Conservation (phyloP, 2,797 vertebrate genomes). For the Chelidonichthys spinosus region DNA sequence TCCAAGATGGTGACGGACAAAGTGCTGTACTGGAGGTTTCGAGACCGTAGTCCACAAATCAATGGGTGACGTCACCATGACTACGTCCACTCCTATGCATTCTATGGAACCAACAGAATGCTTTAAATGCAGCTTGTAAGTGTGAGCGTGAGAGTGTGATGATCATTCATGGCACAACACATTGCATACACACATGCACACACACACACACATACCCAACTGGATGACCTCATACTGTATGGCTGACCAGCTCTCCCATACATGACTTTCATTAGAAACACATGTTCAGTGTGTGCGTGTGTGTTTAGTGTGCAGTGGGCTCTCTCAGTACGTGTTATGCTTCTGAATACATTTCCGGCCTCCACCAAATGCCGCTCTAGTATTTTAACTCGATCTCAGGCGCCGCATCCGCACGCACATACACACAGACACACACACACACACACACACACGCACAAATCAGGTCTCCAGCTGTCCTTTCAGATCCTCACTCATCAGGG, state of each 20-base stretch:
- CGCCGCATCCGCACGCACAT: neutral
- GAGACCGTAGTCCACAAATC: too few species aligned
- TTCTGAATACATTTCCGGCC: slow-evolving; percentile 83
- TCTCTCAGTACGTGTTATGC: slow-evolving; percentile 71
- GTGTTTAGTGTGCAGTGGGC: slow-evolving; percentile 49
- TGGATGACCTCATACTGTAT: slow-evolving; percentile 73
- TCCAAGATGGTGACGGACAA: too few species aligned
- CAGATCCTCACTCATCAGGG: slow-evolving; percentile 14
- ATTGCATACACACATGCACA: slow-evolving; percentile 9
- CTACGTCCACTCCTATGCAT: too few species aligned
- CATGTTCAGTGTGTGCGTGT: slow-evolving; percentile 64
- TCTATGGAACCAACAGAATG: neutral
- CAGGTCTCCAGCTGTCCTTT: slow-evolving; percentile 20
- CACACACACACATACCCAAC: slow-evolving; percentile 34
- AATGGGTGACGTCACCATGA: too few species aligned
- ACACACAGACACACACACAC: neutral
- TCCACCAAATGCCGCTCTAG: slow-evolving; percentile 45
- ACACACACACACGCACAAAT: neutral
- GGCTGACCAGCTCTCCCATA: slow-evolving; percentile 72
- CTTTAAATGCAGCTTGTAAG: slow-evolving; percentile 31
- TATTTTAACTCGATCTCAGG: slow-evolving; percentile 51
- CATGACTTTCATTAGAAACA: slow-evolving; percentile 78
- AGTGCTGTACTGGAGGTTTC: too few species aligned
- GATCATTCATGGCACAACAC: slow-evolving; percentile 51
- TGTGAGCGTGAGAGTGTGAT: slow-evolving; percentile 29